Evolutionary conservation across 2,888 invertebrate species (phyloP).

Genomic region (Melanargia galathea): DNA sequence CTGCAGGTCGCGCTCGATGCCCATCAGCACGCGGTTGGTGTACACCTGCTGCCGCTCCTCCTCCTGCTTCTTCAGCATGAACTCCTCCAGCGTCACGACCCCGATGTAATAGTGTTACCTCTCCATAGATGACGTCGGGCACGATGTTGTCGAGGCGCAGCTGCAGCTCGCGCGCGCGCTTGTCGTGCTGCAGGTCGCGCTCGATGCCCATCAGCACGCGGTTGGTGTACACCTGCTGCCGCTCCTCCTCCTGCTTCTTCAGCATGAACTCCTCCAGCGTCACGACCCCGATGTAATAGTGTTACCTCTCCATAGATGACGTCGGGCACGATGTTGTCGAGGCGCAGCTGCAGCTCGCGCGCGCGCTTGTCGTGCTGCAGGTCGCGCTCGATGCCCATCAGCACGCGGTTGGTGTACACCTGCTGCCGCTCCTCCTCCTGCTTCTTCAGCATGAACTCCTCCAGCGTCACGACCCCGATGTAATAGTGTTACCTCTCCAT

Average conservation of each 20-base stretch:
- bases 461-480: too few species aligned
- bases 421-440: too few species aligned
- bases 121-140: conserved; percentile 74
- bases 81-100: too few species aligned
- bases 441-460: background rate
- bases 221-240: too few species aligned
- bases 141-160: conserved; percentile 60
- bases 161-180: conserved; percentile 46
- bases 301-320: conserved; percentile 57
- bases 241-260: background rate
- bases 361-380: too few species aligned
- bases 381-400: too few species aligned
- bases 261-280: too few species aligned
- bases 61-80: background rate
- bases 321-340: conserved; percentile 73
- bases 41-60: conserved; percentile 1
- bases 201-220: too few species aligned
- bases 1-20: background rate
- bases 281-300: too few species aligned
- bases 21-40: background rate
- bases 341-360: conserved; percentile 35
- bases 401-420: too few species aligned
- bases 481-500: conserved; percentile 67
- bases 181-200: too few species aligned
- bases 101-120: too few species aligned